A percentile compares a stretch with the other conserved stretches of the same genome.
Conservation (phyloP, 1,140 invertebrate species). For the Matsumurasca onukii region DNA sequence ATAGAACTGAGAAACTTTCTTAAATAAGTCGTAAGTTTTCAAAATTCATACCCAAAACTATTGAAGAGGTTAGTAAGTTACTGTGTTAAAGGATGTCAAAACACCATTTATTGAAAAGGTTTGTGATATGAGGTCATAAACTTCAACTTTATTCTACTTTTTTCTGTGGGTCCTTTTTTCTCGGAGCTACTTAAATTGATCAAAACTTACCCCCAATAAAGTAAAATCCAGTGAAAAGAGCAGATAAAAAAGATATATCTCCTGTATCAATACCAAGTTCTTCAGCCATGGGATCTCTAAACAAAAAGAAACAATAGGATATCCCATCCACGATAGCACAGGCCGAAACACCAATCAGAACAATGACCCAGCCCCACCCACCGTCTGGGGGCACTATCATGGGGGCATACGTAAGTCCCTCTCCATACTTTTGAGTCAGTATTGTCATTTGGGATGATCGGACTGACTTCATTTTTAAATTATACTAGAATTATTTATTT, state of each 20-base stretch:
- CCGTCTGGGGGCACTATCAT: slow-evolving; percentile 41
- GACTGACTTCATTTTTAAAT: no score
- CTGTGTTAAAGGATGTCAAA: no score
- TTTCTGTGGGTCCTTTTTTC: no score
- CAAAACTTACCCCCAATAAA: slow-evolving; percentile 22
- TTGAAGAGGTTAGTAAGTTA: no score
- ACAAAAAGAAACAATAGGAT: slow-evolving; percentile 55
- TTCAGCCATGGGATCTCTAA: slow-evolving; percentile 32
- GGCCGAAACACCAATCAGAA: slow-evolving; percentile 61
- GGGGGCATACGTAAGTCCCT: not conserved
- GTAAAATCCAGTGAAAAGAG: slow-evolving; percentile 18
- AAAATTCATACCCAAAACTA: no score
- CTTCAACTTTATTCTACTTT: no score
- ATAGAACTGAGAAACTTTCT: no score
- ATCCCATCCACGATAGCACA: slow-evolving; percentile 63
- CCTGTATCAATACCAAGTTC: slow-evolving; percentile 52
- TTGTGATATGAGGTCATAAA: no score
- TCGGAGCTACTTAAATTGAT: no score
- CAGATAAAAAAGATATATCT: not conserved
- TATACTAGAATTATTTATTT: no score
- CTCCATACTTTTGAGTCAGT: not conserved
- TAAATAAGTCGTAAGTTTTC: no score
- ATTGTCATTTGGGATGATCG: not conserved
- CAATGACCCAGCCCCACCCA: slow-evolving; percentile 49
- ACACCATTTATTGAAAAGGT: no score